phyloP scores from a whole-genome alignment of 2,797 vertebrate genomes.

The Pseudotriccus pelzelni region DNA sequence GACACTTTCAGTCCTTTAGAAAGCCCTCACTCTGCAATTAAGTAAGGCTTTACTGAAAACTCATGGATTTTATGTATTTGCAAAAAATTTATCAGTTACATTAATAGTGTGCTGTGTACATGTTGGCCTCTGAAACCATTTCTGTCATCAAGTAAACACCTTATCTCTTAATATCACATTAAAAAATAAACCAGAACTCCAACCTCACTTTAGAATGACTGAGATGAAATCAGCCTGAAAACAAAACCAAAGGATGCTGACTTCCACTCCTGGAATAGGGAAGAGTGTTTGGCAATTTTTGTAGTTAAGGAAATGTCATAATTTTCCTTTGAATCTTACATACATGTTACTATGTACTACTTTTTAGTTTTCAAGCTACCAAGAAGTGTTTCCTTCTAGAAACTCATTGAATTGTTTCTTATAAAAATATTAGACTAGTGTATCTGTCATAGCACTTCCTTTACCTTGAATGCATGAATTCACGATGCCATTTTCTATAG shows the following conservation, averaged over 20 bases:
- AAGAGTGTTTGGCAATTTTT: background rate
- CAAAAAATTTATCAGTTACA: background rate
- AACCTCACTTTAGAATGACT: background rate
- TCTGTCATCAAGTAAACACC: background rate
- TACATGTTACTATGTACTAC: accelerated
- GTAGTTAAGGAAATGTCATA: background rate
- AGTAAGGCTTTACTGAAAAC: background rate
- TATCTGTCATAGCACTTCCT: background rate
- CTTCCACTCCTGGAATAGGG: background rate
- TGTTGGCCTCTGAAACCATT: background rate
- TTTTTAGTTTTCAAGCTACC: background rate
- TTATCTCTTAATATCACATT: background rate
- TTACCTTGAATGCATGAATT: constrained; percentile 89
- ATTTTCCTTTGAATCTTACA: background rate
- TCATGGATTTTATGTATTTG: background rate
- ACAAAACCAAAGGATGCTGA: background rate
- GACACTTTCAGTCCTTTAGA: background rate
- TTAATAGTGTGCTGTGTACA: background rate
- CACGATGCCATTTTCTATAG: constrained; percentile 85
- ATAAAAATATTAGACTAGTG: background rate
- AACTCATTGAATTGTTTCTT: background rate
- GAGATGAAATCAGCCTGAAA: background rate
- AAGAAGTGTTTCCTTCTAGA: background rate
- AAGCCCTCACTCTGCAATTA: background rate
- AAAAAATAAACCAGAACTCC: background rate